A percentile compares a stretch with the other conserved stretches of the same genome.
Evolutionary conservation across 2,888 invertebrate species (phyloP).

Genomic region (Galeopsomyia nigrocyanea): DNA sequence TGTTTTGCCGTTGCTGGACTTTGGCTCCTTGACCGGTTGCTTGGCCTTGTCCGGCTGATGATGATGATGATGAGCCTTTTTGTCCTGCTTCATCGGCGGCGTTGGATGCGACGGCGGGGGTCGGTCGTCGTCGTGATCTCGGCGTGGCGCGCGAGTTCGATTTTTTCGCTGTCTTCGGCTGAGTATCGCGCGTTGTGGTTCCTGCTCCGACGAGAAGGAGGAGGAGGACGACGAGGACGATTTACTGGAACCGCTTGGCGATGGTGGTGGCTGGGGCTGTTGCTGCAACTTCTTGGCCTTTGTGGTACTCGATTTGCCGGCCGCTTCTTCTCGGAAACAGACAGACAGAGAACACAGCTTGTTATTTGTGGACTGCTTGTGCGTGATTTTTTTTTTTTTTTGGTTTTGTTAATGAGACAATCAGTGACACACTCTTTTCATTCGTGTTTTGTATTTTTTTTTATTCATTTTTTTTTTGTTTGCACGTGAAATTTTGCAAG

Average conservation of each 20-base stretch:
- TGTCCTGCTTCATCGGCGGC: background rate
- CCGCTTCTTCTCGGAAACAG: slow-evolving; percentile 43
- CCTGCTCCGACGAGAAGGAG: slow-evolving; percentile 69
- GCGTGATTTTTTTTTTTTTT: no score
- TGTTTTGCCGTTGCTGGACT: no score
- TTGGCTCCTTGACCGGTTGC: no score
- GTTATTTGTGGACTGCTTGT: slow-evolving; percentile 6
- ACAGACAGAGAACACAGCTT: slow-evolving; percentile 3
- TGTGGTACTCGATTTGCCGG: slow-evolving; percentile 23
- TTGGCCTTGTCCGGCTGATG: no score
- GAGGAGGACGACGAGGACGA: slow-evolving; percentile 63
- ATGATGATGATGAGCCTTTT: no score
- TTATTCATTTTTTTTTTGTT: no score
- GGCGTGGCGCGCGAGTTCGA: slow-evolving; percentile 59
- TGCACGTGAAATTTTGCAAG: no score
- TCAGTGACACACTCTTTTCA: no score
- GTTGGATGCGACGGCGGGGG: background rate
- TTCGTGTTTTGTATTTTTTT: no score
- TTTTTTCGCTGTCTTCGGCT: slow-evolving; percentile 72
- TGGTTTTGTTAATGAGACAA: no score
- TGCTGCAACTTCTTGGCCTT: no score
- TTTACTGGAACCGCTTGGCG: slow-evolving; percentile 20
- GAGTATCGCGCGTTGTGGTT: slow-evolving; percentile 70
- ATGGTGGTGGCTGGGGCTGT: slow-evolving; percentile 5
- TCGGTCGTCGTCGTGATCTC: slow-evolving; percentile 51